Evolutionary conservation across 2,113 vertebrate genomes (phyloP).

Genomic region (Vombatus ursinus): DNA sequence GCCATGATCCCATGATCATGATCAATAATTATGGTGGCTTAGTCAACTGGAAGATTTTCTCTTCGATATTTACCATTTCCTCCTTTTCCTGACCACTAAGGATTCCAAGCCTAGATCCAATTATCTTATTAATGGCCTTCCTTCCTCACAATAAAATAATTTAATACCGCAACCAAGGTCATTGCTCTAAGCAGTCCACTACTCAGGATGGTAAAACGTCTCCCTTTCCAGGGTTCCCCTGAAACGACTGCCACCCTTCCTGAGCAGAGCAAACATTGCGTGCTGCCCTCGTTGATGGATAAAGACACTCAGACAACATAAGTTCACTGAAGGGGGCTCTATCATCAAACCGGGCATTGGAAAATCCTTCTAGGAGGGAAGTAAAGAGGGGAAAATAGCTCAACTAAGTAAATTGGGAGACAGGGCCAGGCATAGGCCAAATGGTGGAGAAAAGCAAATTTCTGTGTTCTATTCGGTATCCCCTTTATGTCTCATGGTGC

Average conservation of each 20-base stretch:
- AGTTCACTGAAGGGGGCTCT: too few species aligned
- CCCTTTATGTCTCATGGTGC: too few species aligned
- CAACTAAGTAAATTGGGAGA: background rate
- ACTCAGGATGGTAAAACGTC: background rate
- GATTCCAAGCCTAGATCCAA: background rate
- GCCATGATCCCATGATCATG: too few species aligned
- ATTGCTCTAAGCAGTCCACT: background rate
- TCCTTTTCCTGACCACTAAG: background rate
- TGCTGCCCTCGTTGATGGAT: background rate
- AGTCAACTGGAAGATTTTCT: background rate
- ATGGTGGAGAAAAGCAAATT: too few species aligned
- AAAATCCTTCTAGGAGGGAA: background rate
- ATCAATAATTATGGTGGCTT: too few species aligned
- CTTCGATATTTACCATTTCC: background rate
- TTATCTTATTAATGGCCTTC: too few species aligned
- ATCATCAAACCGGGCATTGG: background rate
- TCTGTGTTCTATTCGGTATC: too few species aligned
- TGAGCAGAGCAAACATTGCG: background rate
- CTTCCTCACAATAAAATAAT: background rate
- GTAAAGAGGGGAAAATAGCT: background rate
- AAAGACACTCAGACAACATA: slow-evolving; percentile 2
- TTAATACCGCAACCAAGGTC: background rate
- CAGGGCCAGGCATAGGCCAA: background rate
- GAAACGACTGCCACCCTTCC: background rate
- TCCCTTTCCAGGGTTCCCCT: background rate